These are phyloP conservation scores for Galago senegalensis DNA, from an alignment of 2,797 vertebrate species.

Conservation along the genomic window DNA sequence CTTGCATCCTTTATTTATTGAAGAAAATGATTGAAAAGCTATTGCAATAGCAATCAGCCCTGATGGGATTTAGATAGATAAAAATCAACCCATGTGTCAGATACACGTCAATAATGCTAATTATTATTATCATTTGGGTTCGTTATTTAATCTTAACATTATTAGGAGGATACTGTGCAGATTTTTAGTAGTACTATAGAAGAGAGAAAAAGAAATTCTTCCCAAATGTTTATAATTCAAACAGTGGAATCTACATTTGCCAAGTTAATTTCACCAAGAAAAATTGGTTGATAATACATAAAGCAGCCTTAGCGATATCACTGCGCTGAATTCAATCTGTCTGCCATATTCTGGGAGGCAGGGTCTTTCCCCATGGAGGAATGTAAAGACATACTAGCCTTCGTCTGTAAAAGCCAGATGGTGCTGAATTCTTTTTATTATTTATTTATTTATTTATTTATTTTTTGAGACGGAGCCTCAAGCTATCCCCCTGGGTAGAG, in stretches of 20 bases:
- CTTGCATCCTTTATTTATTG: not conserved
- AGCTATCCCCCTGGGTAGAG: no score
- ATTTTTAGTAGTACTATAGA: not conserved
- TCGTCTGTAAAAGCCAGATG: not conserved
- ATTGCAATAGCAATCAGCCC: not conserved
- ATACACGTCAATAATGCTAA: not conserved
- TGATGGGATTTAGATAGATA: not conserved
- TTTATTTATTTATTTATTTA: not conserved
- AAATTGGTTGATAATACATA: not conserved
- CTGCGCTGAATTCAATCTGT: not conserved
- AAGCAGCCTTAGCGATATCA: not conserved
- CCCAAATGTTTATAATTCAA: not conserved
- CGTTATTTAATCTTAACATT: not conserved
- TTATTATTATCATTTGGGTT: not conserved
- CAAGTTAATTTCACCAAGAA: conserved; percentile 51
- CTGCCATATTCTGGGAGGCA: not conserved
- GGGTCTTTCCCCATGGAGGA: not conserved
- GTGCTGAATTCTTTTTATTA: not conserved
- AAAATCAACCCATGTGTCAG: not conserved
- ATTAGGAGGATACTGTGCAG: not conserved
- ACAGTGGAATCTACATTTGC: not conserved
- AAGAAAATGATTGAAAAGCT: conserved; percentile 1
- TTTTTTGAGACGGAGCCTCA: no score
- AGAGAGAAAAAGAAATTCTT: not conserved
- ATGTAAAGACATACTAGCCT: not conserved